These are phyloP conservation scores for Todus mexicanus DNA, from an alignment of 2,797 vertebrate genomes.

Conservation along the genomic window DNA sequence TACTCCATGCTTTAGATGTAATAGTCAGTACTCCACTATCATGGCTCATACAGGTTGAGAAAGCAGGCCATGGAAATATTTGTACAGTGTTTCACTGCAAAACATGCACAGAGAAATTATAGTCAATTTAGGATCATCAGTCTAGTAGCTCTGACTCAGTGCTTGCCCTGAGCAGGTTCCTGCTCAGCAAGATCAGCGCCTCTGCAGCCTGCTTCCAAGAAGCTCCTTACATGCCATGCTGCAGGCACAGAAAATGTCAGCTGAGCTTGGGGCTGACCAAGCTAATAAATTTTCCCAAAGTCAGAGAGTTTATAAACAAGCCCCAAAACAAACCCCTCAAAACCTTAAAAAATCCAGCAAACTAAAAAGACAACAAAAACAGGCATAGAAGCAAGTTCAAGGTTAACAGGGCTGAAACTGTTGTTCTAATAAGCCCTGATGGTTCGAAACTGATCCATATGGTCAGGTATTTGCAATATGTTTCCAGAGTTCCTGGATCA, in stretches of 20 bases:
- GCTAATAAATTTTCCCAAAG: neutral
- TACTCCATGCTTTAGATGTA: neutral
- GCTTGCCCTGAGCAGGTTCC: neutral
- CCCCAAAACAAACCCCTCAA: neutral
- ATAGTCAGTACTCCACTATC: neutral
- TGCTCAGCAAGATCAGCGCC: neutral
- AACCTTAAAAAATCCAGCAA: neutral
- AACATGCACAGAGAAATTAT: neutral
- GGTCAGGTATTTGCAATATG: rapidly evolving
- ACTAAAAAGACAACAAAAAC: neutral
- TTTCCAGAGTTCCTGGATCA: neutral
- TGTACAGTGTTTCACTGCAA: neutral
- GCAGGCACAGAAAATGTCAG: neutral
- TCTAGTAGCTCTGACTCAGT: neutral
- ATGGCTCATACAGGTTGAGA: neutral
- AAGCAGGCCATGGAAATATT: neutral
- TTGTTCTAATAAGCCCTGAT: neutral
- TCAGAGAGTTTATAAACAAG: neutral
- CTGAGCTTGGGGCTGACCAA: neutral
- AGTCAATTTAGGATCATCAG: neutral
- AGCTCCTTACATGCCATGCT: neutral
- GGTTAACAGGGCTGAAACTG: neutral
- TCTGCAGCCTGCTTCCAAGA: neutral
- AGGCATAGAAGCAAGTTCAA: neutral
- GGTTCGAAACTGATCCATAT: neutral